Conservation (phyloP, 2,888 invertebrate genomes). For the Drosophila tripunctata region DNA sequence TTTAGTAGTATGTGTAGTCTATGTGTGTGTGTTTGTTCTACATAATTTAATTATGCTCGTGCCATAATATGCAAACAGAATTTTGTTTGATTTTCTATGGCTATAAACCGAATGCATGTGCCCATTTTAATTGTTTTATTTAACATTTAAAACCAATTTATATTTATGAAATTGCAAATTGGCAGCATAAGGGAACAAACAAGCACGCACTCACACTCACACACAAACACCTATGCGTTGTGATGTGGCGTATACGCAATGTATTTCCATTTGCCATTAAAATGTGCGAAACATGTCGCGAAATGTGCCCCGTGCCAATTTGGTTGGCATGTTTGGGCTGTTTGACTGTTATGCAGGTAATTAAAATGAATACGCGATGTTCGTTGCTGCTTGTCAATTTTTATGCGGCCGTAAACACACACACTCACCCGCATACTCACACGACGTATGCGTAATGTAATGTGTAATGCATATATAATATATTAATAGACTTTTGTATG, state of each 20-base stretch:
- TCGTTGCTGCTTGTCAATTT: conserved; percentile 54
- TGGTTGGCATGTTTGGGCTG: conserved; percentile 25
- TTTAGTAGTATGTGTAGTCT: too few species aligned
- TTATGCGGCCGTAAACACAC: conserved; percentile 32
- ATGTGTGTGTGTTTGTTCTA: conserved; percentile 4
- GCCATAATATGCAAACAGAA: conserved; percentile 55
- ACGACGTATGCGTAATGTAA: conserved; percentile 63
- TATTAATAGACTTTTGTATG: conserved; percentile 58
- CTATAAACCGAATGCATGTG: conserved; percentile 10
- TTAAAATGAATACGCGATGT: conserved; percentile 64
- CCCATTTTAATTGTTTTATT: conserved; percentile 76
- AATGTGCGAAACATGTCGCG: conserved; percentile 61
- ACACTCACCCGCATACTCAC: neutral
- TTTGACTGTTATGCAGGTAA: conserved; percentile 66
- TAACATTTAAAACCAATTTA: conserved; percentile 81
- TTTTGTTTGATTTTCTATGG: conserved; percentile 50
- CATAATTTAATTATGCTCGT: conserved; percentile 53
- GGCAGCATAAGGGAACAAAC: conserved; percentile 17
- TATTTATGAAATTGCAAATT: conserved; percentile 77
- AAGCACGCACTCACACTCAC: conserved; percentile 5
- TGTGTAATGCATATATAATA: conserved; percentile 67
- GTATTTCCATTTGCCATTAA: conserved; percentile 67
- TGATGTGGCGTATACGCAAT: conserved; percentile 57
- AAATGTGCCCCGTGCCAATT: conserved; percentile 53
- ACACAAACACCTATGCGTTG: neutral